A percentile compares a stretch with the other conserved stretches of the same genome.
Evolutionary conservation across 2,113 vertebrate species (phyloP).

Genomic region (Megaleporinus macrocephalus): DNA sequence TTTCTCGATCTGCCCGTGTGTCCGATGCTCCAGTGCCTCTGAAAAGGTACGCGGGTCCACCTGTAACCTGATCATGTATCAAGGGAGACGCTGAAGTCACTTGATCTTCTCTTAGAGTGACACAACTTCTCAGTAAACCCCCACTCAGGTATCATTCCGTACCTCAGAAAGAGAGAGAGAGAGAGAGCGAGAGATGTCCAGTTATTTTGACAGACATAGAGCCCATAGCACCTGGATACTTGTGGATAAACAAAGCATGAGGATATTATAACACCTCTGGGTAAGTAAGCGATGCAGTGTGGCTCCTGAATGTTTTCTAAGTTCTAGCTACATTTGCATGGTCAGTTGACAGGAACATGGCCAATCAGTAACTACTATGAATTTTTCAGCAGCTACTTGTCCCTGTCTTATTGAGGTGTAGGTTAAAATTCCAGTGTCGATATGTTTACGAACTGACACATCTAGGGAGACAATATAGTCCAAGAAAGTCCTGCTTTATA

Average conservation of each 20-base stretch:
- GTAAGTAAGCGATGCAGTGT: constrained; percentile 20
- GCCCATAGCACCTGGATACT: background rate
- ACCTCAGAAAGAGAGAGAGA: background rate
- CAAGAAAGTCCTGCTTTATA: background rate
- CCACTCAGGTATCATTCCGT: constrained; percentile 72
- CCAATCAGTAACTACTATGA: too few species aligned
- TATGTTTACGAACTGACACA: background rate
- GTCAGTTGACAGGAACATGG: too few species aligned
- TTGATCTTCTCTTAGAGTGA: constrained; percentile 61
- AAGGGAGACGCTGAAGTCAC: constrained; percentile 62
- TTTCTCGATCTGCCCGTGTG: background rate
- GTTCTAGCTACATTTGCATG: too few species aligned
- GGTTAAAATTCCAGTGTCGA: too few species aligned
- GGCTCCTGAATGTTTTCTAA: background rate
- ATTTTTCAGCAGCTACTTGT: too few species aligned
- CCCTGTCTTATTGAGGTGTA: too few species aligned
- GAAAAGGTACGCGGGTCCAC: constrained; percentile 28
- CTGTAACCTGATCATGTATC: constrained; percentile 65
- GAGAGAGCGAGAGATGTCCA: background rate
- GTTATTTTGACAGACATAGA: constrained; percentile 26
- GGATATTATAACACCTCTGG: constrained; percentile 13
- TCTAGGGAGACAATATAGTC: background rate
- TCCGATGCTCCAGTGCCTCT: constrained; percentile 17
- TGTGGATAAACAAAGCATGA: constrained; percentile 18
- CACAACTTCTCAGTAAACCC: constrained; percentile 50